Base-by-base conservation (phyloP, 2,888 invertebrate genomes). In the Kuschelorhynchus macadamiae region DNA sequence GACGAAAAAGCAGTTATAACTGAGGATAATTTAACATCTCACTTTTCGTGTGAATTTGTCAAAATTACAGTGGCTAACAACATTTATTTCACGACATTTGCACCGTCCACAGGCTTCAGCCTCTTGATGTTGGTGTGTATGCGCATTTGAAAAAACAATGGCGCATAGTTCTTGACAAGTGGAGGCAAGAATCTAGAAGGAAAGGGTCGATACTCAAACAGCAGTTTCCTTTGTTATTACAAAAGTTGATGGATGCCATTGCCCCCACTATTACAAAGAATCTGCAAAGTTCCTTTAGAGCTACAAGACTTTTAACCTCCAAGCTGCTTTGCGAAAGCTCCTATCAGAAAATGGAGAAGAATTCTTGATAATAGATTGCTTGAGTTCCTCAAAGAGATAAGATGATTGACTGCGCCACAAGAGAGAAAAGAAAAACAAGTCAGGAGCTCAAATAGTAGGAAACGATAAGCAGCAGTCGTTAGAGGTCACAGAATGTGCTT, bases 201-300 rank as follows among this genome's bases (percentile, higher is more conserved):
- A 1, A 12, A 18, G 47, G 47, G 17, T 8, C 18, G 18, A 47
- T 18, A 17, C 2, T 20, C 16, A 47, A 47, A 18, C 2, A 8
- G 12, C 30, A 47, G 18, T 47, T 47, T 18, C 47, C 18, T 18
- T 47, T 8, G 8, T 47, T 7, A 47, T 25, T 25, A 25, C 25
- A 18, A 18, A 47, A 18, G 18, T 18, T 16, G 25, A 47, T 47
- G 20, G 47, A 18, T 47, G 47, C 47, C 17, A 2, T 47, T 8
- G 47, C 47, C 18, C 47, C 47, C 47, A 47, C 16, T 47, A 47
- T 47, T 17, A 47, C 17, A 18, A 47, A 14, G 8, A 47, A 47
- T 47, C 47, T 18, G 18, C 47, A 44, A 14, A 44, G 46, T 14
- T 44, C 46, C 14, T 44, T 44, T 14, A 44, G 46, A 47, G 5